A percentile compares a stretch with the other conserved stretches of the same genome.
These are phyloP conservation scores for Lepus oiostolus DNA, from an alignment of 2,797 vertebrate species.

Conservation along the genomic window DNA sequence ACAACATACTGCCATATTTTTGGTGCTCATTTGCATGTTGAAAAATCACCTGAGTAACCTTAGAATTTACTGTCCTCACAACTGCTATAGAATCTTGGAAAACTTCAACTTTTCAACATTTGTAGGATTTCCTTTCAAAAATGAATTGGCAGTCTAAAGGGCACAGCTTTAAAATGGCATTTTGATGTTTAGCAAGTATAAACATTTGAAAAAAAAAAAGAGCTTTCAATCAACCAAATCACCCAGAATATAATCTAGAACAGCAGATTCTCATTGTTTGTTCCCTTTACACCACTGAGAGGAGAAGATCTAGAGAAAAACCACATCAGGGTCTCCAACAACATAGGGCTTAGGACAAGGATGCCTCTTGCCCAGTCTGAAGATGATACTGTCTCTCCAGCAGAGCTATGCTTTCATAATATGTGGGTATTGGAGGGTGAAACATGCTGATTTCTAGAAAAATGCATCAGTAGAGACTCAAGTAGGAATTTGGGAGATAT, in stretches of 20 bases:
- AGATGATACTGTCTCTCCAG: background rate
- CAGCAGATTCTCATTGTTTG: background rate
- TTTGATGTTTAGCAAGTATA: background rate
- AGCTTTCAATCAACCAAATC: background rate
- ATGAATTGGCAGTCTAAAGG: background rate
- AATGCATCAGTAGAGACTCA: background rate
- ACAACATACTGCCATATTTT: background rate
- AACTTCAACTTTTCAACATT: background rate
- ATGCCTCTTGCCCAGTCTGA: background rate
- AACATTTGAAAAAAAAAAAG: background rate
- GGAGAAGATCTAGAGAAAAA: background rate
- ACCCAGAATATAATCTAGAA: background rate
- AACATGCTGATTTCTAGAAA: background rate
- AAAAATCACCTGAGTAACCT: background rate
- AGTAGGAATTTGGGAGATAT: constrained; percentile 18
- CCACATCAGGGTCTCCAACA: background rate
- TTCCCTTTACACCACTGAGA: background rate
- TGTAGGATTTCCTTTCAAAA: background rate
- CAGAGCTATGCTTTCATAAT: background rate
- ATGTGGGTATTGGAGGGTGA: background rate
- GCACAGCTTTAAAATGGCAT: background rate
- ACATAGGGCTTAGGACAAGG: background rate
- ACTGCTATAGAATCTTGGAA: background rate
- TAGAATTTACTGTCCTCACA: background rate
- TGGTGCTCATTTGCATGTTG: background rate